These are phyloP conservation scores for Enteromius mattozi DNA, from an alignment of 2,797 vertebrate species.

Conservation along the genomic window DNA sequence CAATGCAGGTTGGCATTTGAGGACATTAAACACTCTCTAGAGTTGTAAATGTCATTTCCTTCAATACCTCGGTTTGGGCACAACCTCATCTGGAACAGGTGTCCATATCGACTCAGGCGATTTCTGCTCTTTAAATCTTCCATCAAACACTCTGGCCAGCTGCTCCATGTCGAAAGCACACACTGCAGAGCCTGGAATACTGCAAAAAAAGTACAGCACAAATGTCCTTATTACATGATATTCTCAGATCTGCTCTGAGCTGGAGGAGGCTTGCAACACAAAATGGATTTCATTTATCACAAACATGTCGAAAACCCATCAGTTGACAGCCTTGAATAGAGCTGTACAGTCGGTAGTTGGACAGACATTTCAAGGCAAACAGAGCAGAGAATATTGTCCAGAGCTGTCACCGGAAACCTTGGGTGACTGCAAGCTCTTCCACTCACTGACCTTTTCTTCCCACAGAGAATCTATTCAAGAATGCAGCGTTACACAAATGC, in stretches of 20 bases:
- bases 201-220: constrained; percentile 61
- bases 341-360: background rate
- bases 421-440: constrained; percentile 21
- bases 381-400: constrained; percentile 33
- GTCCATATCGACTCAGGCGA: constrained; percentile 97
- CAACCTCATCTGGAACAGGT: constrained; percentile 89
- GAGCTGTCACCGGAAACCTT: constrained; percentile 38
- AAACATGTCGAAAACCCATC: constrained; percentile 11
- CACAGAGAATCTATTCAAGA: constrained; percentile 30
- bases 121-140: constrained; percentile 96
- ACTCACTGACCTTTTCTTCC: constrained; percentile 33
- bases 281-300: constrained; percentile 34
- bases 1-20: constrained; percentile 45
- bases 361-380: constrained; percentile 42
- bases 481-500: background rate
- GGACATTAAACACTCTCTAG: constrained; percentile 51
- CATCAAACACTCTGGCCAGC: constrained; percentile 89
- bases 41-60: constrained; percentile 17
- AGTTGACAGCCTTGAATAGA: constrained; percentile 21
- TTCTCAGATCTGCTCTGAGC: background rate
- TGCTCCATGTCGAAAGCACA: constrained; percentile 97
- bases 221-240: background rate
- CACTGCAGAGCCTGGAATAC: constrained; percentile 93
- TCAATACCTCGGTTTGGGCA: constrained; percentile 91
- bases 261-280: background rate